phyloP scores from a whole-genome alignment of 2,113 vertebrate genomes.

The Callipepla squamata region DNA sequence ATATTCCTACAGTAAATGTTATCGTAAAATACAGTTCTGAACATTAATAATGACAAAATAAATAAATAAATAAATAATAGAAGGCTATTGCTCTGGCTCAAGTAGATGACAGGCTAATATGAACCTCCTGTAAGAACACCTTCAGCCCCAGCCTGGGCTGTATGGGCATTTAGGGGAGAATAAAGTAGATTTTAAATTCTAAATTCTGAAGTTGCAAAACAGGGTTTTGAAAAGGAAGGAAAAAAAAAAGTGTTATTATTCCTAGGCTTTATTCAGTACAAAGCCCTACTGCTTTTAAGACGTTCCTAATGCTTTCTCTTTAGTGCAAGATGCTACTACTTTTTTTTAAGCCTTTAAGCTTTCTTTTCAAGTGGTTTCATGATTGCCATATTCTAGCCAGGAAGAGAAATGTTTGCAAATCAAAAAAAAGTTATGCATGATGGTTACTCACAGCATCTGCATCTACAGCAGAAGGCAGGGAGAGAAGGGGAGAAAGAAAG shows the following conservation, averaged over 20 bases:
- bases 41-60: neutral
- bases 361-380: slow-evolving; percentile 36
- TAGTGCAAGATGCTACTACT: neutral
- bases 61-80: neutral
- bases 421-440: neutral
- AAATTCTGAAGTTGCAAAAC: slow-evolving; percentile 17
- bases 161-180: neutral
- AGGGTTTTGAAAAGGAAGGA: slow-evolving; percentile 6
- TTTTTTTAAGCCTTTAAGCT: slow-evolving; percentile 39
- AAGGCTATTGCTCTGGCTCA: neutral
- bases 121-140: neutral
- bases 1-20: slow-evolving; percentile 5
- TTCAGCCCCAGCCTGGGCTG: neutral
- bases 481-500: neutral
- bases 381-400: neutral
- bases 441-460: neutral
- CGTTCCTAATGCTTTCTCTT: slow-evolving; percentile 17
- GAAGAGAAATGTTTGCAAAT: slow-evolving; percentile 10
- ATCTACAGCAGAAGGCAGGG: neutral
- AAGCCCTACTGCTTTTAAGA: neutral
- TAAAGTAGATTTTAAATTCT: slow-evolving; percentile 25
- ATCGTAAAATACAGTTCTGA: neutral
- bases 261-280: slow-evolving; percentile 2
- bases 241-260: neutral
- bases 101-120: neutral